These are phyloP conservation scores for Slavum lentiscoides DNA, from an alignment of 2,888 invertebrate species.

Conservation along the genomic window DNA sequence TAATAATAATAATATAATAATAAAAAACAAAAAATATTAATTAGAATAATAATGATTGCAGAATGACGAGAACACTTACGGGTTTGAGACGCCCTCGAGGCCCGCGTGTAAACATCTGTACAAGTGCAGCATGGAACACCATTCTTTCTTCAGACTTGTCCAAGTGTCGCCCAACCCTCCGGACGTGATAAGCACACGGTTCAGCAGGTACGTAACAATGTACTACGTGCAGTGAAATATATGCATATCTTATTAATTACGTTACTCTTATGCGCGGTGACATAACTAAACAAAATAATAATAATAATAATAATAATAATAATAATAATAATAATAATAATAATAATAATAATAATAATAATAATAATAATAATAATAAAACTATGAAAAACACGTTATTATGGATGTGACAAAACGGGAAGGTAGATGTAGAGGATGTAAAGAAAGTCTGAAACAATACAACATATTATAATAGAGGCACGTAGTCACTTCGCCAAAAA, in stretches of 20 bases:
- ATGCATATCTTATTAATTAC: too few species aligned
- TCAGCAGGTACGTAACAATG: conserved; percentile 64
- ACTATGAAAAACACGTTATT: too few species aligned
- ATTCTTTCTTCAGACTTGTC: conserved; percentile 87
- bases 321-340: too few species aligned
- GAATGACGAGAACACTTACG: conserved; percentile 95
- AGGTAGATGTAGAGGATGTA: too few species aligned
- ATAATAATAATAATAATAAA: too few species aligned
- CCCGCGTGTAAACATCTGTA: conserved; percentile 93
- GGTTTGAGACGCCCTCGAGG: conserved; percentile 90
- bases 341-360: too few species aligned
- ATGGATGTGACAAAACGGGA: too few species aligned
- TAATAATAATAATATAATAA: not conserved
- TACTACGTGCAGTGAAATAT: too few species aligned
- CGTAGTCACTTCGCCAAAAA: too few species aligned
- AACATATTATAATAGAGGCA: too few species aligned
- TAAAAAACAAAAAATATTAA: too few species aligned
- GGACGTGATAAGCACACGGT: conserved; percentile 78
- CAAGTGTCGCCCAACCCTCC: conserved; percentile 73
- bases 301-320: not conserved
- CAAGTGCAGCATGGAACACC: conserved; percentile 95
- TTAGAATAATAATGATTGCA: conserved; percentile 59
- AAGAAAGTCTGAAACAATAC: too few species aligned
- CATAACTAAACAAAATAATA: not conserved
- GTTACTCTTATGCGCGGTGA: not conserved